phyloP scores from a whole-genome alignment of 2,113 vertebrate genomes.

The Chitala chitala region DNA sequence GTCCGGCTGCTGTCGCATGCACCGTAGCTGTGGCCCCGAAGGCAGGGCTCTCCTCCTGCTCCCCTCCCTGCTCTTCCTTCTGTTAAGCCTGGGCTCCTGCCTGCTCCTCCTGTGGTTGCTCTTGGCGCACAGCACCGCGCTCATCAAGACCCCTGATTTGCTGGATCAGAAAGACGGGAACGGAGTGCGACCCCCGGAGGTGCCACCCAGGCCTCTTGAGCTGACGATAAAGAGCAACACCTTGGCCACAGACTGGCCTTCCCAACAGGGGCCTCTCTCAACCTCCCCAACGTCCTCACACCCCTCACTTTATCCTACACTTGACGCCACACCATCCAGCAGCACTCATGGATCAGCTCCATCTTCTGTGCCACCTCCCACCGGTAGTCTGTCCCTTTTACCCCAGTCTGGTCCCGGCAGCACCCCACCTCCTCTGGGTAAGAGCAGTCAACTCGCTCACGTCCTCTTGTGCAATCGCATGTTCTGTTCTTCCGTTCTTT shows the following conservation, averaged over 20 bases:
- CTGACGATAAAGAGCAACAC: not conserved
- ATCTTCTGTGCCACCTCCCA: not conserved
- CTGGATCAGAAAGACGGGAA: conserved; percentile 3
- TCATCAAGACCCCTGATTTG: not conserved
- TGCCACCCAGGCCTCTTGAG: not conserved
- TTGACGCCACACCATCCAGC: not conserved
- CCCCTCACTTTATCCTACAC: not conserved
- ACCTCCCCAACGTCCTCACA: not conserved
- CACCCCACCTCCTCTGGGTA: not conserved
- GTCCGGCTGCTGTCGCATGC: not conserved
- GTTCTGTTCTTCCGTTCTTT: not conserved
- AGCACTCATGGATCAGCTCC: not conserved
- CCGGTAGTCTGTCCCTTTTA: not conserved
- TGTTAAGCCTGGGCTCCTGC: conserved; percentile 12
- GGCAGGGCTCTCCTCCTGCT: conserved; percentile 4
- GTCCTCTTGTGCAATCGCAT: conserved; percentile 19
- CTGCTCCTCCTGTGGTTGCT: conserved; percentile 18
- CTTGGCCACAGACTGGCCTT: not conserved
- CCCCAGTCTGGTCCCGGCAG: not conserved
- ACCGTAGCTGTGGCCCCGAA: not conserved
- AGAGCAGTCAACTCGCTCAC: conserved; percentile 1
- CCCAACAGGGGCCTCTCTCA: too few species aligned
- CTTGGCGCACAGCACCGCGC: not conserved
- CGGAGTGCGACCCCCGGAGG: not conserved
- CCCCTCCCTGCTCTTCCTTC: conserved; percentile 13